These are phyloP conservation scores for Hippopotamus amphibius DNA, from an alignment of 2,113 vertebrate species.

Conservation along the genomic window DNA sequence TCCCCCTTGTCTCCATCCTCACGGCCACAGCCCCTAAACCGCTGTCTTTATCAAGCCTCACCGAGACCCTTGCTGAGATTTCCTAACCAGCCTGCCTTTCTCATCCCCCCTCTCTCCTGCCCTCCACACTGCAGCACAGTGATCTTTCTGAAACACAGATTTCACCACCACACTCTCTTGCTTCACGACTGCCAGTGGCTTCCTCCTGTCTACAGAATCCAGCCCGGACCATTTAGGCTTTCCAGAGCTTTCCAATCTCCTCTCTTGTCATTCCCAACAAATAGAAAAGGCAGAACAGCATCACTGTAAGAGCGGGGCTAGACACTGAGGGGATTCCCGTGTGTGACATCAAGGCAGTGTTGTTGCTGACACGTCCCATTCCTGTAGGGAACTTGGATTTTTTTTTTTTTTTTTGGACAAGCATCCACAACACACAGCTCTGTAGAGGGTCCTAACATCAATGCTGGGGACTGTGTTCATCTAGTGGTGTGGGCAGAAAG, in stretches of 20 bases:
- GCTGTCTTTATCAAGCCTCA: neutral
- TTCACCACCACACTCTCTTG: neutral
- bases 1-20: neutral
- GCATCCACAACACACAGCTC: neutral
- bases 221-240: neutral
- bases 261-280: neutral
- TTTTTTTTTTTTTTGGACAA: neutral
- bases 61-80: neutral
- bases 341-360: neutral
- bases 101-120: neutral
- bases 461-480: neutral
- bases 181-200: neutral
- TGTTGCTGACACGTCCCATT: neutral
- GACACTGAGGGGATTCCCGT: accelerated
- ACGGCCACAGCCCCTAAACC: neutral
- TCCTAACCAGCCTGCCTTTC: neutral
- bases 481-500: neutral
- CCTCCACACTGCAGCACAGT: neutral
- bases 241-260: neutral
- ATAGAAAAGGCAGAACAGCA: neutral
- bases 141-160: neutral
- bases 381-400: neutral
- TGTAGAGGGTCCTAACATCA: neutral
- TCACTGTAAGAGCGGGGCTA: neutral
- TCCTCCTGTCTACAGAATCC: neutral